Conservation (phyloP, 2,797 vertebrate genomes). For the Helicolenus hilgendorfi region DNA sequence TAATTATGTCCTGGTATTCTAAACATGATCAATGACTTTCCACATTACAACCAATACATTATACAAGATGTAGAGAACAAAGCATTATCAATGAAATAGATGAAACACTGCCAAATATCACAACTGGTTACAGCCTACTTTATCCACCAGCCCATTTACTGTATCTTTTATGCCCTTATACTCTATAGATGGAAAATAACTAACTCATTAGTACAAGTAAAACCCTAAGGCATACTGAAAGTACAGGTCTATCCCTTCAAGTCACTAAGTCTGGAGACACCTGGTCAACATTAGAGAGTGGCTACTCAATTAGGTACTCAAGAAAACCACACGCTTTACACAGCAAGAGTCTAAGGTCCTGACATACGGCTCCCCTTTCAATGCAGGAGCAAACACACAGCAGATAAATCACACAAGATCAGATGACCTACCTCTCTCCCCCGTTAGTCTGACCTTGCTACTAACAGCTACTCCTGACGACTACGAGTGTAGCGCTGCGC, state of each 20-base stretch:
- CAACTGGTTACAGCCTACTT: neutral
- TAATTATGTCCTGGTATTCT: neutral
- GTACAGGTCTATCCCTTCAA: neutral
- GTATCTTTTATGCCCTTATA: neutral
- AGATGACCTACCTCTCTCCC: conserved; percentile 84
- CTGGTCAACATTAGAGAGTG: conserved; percentile 55
- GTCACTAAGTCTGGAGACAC: conserved; percentile 31
- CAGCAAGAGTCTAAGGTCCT: conserved; percentile 48
- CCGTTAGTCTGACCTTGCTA: conserved; percentile 55
- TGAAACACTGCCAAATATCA: neutral
- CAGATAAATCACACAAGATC: conserved; percentile 80
- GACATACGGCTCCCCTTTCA: conserved; percentile 72
- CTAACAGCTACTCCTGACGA: conserved; percentile 14
- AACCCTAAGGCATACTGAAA: neutral
- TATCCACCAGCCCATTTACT: neutral
- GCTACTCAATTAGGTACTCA: conserved; percentile 45
- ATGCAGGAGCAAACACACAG: conserved; percentile 52
- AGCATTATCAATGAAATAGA: neutral
- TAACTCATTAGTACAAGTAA: neutral
- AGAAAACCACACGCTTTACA: conserved; percentile 68
- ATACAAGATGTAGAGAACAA: neutral
- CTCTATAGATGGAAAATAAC: neutral
- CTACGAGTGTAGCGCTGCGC: neutral
- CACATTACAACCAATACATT: neutral
- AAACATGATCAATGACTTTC: neutral